A percentile compares a stretch with the other conserved stretches of the same genome.
Evolutionary conservation across 23 tunicate genomes (phyloP).

Genomic region (Phallusia fumigata): DNA sequence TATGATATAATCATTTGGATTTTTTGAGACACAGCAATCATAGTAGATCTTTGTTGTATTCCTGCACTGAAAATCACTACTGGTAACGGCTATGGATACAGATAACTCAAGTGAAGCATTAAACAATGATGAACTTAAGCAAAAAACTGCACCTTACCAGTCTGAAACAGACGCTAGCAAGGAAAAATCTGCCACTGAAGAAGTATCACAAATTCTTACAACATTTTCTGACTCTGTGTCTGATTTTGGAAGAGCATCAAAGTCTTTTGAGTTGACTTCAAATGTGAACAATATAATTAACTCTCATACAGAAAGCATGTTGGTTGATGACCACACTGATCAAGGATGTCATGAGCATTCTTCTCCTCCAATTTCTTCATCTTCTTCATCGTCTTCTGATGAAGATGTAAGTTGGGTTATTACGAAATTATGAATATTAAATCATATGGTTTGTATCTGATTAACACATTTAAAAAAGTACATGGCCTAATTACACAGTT

Average conservation of each 20-base stretch:
- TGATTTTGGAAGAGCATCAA: slow-evolving; percentile 2
- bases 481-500: no score
- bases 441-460: no score
- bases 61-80: no score
- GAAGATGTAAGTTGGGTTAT: slow-evolving; percentile 48
- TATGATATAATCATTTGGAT: no score
- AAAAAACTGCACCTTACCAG: neutral
- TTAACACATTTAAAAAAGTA: no score
- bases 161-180: neutral
- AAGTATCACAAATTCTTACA: slow-evolving; percentile 51
- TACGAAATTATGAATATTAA: no score
- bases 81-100: neutral
- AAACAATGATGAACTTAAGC: neutral
- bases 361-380: slow-evolving; percentile 22
- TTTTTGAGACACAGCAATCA: no score
- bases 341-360: slow-evolving; percentile 17
- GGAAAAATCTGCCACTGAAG: slow-evolving; percentile 19
- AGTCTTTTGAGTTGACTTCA: slow-evolving; percentile 4
- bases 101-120: neutral
- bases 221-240: slow-evolving; percentile 39
- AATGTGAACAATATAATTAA: neutral
- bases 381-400: slow-evolving; percentile 29
- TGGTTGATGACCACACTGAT: neutral
- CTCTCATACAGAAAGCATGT: neutral
- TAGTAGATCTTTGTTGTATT: no score